Base-by-base conservation (phyloP, 2,113 vertebrate genomes). In the Diglossa brunneiventris region DNA sequence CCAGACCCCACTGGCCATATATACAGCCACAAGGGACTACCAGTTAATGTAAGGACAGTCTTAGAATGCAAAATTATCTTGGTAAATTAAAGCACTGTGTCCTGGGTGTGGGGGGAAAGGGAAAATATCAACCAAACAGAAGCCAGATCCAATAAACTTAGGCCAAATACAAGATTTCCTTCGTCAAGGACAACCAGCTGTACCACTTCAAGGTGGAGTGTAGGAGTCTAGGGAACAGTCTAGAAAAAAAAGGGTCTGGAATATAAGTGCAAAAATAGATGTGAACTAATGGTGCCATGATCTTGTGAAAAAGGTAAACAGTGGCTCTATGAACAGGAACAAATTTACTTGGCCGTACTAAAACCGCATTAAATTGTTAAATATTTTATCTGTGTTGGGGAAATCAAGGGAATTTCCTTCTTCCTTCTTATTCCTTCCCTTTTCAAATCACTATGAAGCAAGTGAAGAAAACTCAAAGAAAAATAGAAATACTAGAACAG, bases 61-160 rank as follows among this genome's bases (percentile, higher is more conserved):
- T 64, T 46, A 83, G 21, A 83, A 76, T 17, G 27, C 3, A 80
- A 69, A 80, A 73, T 62, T 35, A 18, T 44, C 37, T 66, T 21
- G 10, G 7, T 31, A 53, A 80, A 90, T 44, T 52, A 44, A 41
- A 90, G 24, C 30, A 76, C 23, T 6, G 3, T 20, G 9, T 61
- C 14, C 23, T 62, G 18, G 35, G 5, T 2, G 21, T 0, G 1
- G 13, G 4, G 6, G 1, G 2, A 5, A 52, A 30, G 10, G 9
- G 5, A 64, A 50, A 64, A 47, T 11, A 16, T 0, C 17, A 35
- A n/a, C 17, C 3, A 68, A 39, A 42, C 44, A 9, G 49, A 88
- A 68, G 27, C 19, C 11, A 30, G 18, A 37, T 30, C 19, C 18
- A 49, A 64, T 2, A 0, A 73, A 35, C 1, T 35, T 42, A 68